These are phyloP conservation scores for Hydra vulgaris DNA, from an alignment of 30 jellyfish, hydroid and myxozoan genomes.

Conservation along the genomic window DNA sequence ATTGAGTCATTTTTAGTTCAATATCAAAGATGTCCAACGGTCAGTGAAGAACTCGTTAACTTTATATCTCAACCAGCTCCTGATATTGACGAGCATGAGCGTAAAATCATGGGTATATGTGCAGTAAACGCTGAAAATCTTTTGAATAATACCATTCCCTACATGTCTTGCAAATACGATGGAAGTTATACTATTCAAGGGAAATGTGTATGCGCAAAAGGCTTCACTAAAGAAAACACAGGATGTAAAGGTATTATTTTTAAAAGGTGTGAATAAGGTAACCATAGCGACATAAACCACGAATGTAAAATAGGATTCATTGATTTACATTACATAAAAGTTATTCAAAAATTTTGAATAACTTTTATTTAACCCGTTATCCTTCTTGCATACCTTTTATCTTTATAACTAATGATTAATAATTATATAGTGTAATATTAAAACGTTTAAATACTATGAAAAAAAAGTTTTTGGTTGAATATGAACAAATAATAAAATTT, in stretches of 20 bases:
- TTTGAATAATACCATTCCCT: neutral
- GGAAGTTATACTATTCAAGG: constrained; percentile 15
- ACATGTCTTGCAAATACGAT: constrained; percentile 22
- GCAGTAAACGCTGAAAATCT: neutral
- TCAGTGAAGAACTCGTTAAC: constrained; percentile 24
- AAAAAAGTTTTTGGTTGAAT: too few relatives aligned
- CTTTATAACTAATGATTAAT: too few relatives aligned
- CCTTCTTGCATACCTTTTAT: too few relatives aligned
- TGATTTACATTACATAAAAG: too few relatives aligned
- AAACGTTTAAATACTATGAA: too few relatives aligned
- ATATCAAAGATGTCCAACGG: constrained; percentile 39
- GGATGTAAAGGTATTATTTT: constrained; percentile 11
- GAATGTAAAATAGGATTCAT: too few relatives aligned
- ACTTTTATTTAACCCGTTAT: too few relatives aligned
- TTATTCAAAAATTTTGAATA: too few relatives aligned
- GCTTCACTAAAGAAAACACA: constrained; percentile 11
- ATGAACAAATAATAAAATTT: too few relatives aligned
- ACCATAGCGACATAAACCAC: too few relatives aligned
- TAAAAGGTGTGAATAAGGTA: neutral
- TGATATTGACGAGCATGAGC: neutral
- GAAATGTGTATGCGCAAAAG: neutral
- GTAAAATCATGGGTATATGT: constrained; percentile 10
- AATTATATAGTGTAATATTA: too few relatives aligned
- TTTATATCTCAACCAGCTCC: constrained; percentile 20
- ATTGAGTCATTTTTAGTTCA: neutral